These are phyloP conservation scores for Lontra canadensis DNA, from an alignment of 2,113 vertebrate genomes.

Conservation along the genomic window DNA sequence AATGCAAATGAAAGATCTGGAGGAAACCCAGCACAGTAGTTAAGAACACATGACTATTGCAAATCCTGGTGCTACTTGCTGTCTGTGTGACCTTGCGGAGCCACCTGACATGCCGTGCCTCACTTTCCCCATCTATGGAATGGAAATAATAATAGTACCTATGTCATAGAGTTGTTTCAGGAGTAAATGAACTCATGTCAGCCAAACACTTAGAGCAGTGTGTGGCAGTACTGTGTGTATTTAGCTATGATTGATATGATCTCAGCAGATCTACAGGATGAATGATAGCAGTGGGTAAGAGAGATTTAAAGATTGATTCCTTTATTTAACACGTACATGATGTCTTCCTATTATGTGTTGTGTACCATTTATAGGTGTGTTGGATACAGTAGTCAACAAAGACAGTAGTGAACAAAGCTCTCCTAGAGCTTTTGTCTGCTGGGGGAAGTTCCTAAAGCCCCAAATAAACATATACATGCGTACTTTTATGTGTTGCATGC, in stretches of 20 bases:
- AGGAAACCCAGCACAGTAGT: not conserved
- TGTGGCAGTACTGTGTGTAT: not conserved
- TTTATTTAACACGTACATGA: not conserved
- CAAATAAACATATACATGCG: not conserved
- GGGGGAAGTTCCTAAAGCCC: not conserved
- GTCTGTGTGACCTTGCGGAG: not conserved
- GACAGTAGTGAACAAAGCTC: too few species aligned
- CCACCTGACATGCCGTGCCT: not conserved
- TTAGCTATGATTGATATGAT: not conserved
- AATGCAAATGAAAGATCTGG: not conserved
- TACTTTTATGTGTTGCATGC: not conserved
- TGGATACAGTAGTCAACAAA: not conserved
- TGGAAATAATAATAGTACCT: not conserved
- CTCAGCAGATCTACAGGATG: not conserved
- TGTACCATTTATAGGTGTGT: not conserved
- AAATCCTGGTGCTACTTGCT: not conserved
- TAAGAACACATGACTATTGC: not conserved
- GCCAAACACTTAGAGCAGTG: not conserved
- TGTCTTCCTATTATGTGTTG: not conserved
- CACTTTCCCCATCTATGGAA: not conserved
- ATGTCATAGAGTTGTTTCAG: not conserved
- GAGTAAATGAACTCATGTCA: not conserved
- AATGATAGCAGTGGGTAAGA: not conserved
- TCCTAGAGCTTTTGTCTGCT: not conserved
- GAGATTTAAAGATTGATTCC: not conserved